phyloP scores from a whole-genome alignment of 2,113 vertebrate genomes.

The Ictalurus furcatus region DNA sequence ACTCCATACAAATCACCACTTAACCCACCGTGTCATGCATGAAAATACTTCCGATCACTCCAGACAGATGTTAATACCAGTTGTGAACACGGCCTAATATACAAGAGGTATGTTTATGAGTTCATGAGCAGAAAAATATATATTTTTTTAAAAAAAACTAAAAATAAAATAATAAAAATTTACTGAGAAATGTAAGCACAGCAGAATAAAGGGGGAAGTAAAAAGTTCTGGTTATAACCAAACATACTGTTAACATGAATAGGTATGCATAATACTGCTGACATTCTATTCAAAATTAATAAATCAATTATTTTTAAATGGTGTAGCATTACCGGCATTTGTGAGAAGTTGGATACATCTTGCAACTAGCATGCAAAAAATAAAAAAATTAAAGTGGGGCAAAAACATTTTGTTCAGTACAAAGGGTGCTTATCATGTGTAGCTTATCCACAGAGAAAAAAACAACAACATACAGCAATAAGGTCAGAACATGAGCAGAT shows the following conservation, averaged over 20 bases:
- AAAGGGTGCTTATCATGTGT: not conserved
- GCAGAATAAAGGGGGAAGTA: not conserved
- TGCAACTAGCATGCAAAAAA: not conserved
- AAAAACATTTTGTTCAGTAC: not conserved
- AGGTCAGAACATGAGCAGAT: slow-evolving; percentile 30
- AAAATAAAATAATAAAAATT: not conserved
- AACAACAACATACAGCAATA: not conserved
- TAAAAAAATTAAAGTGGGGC: not conserved
- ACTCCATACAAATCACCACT: not conserved
- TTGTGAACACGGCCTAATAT: slow-evolving; percentile 24
- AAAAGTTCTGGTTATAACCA: not conserved
- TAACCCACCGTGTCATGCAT: not conserved
- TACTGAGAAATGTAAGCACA: slow-evolving; percentile 32
- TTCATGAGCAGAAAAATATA: too few relatives aligned
- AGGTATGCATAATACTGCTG: not conserved
- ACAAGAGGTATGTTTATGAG: slow-evolving; percentile 39
- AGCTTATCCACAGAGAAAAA: slow-evolving; percentile 21
- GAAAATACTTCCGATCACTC: not conserved
- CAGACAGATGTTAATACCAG: not conserved
- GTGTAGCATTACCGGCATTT: not conserved
- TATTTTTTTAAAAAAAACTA: too few relatives aligned
- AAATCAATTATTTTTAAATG: not conserved
- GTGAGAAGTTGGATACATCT: not conserved
- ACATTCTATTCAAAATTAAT: not conserved
- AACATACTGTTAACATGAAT: not conserved